Conservation (phyloP, 2,113 vertebrate species). For the Coracopsis vasa region DNA sequence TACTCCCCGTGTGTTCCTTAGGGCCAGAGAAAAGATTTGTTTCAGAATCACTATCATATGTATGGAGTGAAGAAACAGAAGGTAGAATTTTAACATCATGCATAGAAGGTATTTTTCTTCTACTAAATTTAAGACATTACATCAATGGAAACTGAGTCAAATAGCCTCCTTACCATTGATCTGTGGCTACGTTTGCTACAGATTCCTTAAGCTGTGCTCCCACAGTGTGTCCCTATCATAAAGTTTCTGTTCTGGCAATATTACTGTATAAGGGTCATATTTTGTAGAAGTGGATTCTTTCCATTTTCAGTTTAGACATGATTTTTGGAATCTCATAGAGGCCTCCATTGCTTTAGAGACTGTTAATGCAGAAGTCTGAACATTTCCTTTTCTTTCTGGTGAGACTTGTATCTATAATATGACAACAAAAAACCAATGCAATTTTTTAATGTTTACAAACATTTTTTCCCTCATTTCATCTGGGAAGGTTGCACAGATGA, state of each 20-base stretch:
- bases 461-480: not conserved
- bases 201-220: not conserved
- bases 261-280: not conserved
- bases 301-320: not conserved
- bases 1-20: not conserved
- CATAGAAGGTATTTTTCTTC: not conserved
- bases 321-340: not conserved
- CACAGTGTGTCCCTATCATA: not conserved
- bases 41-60: not conserved
- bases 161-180: not conserved
- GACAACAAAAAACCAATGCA: not conserved
- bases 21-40: not conserved
- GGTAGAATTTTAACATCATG: not conserved
- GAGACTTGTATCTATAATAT: not conserved
- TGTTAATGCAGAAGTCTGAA: not conserved
- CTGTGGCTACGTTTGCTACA: not conserved
- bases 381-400: not conserved
- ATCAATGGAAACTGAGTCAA: not conserved
- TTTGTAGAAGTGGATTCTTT: not conserved
- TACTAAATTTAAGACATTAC: not conserved
- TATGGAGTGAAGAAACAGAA: not conserved
- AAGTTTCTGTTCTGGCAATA: not conserved
- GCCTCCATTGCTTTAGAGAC: too few relatives aligned
- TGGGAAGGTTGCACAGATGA: not conserved
- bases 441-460: not conserved